Evolutionary conservation across 1,140 invertebrate species (phyloP).

Genomic region (Pemphigus obesinymphae): DNA sequence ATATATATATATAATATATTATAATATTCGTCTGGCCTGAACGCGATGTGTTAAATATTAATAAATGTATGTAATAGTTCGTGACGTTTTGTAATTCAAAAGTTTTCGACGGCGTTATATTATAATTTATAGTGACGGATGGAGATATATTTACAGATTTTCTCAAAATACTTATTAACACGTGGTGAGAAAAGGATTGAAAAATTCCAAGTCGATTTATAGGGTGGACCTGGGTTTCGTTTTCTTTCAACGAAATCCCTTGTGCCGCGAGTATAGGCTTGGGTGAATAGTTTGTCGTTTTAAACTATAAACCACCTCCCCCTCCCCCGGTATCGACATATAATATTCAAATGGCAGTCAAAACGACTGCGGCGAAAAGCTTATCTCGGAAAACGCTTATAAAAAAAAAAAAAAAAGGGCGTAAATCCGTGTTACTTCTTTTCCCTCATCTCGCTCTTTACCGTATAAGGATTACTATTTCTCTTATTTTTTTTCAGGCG

Average conservation of each 20-base stretch:
- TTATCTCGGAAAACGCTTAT: conserved; percentile 33
- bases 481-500: background rate
- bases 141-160: background rate
- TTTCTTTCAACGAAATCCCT: conserved; percentile 6
- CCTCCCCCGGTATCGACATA: conserved; percentile 23
- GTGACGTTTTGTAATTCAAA: conserved; percentile 10
- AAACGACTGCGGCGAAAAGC: conserved; percentile 2
- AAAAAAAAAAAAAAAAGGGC: background rate
- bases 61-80: no score
- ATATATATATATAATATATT: background rate
- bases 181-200: background rate
- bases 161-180: background rate
- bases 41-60: background rate
- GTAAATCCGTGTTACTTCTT: conserved; percentile 34
- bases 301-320: background rate
- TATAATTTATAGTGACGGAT: background rate
- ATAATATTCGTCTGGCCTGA: no score
- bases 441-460: background rate
- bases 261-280: no score
- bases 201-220: background rate
- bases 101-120: background rate
- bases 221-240: background rate
- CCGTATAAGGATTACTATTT: conserved; percentile 22
- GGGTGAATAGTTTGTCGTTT: background rate
- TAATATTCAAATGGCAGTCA: conserved; percentile 19